Evolutionary conservation across 2,797 vertebrate genomes (phyloP).

Genomic region (Loriculus beryllinus): DNA sequence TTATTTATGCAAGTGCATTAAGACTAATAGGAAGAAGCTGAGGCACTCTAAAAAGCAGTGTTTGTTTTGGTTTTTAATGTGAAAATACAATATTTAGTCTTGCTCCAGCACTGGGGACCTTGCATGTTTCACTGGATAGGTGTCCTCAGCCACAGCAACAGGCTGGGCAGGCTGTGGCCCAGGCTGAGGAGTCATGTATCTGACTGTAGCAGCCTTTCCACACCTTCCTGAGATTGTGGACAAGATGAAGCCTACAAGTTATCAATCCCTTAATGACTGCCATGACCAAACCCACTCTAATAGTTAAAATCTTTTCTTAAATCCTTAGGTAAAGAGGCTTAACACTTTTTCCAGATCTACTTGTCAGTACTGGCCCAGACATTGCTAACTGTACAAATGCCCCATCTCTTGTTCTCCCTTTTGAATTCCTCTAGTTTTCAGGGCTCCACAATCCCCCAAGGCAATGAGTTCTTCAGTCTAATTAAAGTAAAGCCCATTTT

Average conservation of each 20-base stretch:
- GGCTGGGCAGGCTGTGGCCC: not conserved
- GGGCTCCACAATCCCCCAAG: not conserved
- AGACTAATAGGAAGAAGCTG: slow-evolving; percentile 50
- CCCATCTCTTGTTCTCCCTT: not conserved
- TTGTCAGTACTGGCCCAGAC: not conserved
- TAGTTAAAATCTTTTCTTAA: not conserved
- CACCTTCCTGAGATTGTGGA: not conserved
- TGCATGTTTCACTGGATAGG: not conserved
- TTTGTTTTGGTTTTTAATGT: not conserved
- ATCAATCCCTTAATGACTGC: not conserved
- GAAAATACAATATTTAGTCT: not conserved
- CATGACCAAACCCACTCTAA: not conserved
- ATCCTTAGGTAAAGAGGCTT: not conserved
- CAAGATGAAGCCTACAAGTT: not conserved
- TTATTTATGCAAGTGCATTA: slow-evolving; percentile 69
- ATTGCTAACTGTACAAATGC: not conserved
- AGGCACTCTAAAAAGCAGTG: not conserved
- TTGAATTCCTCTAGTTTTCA: not conserved
- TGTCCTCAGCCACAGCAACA: not conserved
- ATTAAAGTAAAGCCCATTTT: not conserved
- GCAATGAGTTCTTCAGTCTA: not conserved
- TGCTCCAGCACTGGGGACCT: not conserved
- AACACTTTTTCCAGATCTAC: not conserved
- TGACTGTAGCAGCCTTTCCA: fast-evolving
- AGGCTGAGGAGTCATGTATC: fast-evolving